Evolutionary conservation across 1,140 invertebrate species (phyloP).

Genomic region (Belonocnema kinseyi): DNA sequence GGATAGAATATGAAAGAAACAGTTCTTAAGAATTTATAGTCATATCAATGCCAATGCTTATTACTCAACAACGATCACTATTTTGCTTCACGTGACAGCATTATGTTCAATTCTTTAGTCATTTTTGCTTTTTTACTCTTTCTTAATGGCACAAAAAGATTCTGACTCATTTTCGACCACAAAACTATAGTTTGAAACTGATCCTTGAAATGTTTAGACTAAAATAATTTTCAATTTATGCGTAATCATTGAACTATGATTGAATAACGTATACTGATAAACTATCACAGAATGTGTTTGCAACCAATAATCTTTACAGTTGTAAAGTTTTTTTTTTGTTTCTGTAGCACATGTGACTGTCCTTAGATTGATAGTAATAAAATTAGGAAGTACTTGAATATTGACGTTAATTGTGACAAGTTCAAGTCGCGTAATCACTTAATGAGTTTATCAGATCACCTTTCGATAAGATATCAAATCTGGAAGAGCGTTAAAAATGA

Average conservation of each 20-base stretch:
- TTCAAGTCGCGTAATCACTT: background rate
- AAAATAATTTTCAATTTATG: too few relatives aligned
- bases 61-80: background rate
- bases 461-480: background rate
- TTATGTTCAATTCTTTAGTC: background rate
- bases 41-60: slow-evolving; percentile 1
- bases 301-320: too few relatives aligned
- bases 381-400: background rate
- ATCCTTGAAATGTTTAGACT: too few relatives aligned
- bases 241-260: too few relatives aligned
- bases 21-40: background rate
- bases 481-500: background rate
- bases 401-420: slow-evolving; percentile 2
- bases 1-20: too few relatives aligned
- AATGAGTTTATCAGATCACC: background rate
- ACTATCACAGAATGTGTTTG: too few relatives aligned
- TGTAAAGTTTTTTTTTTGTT: too few relatives aligned
- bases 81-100: slow-evolving; percentile 6
- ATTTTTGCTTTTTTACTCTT: background rate
- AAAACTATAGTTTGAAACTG: background rate
- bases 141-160: background rate
- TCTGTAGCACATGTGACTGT: too few relatives aligned
- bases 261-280: too few relatives aligned
- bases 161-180: slow-evolving; percentile 3
- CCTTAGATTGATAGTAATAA: background rate